Conservation (phyloP, 2,797 vertebrate genomes). For the Hozukius guyotensis region DNA sequence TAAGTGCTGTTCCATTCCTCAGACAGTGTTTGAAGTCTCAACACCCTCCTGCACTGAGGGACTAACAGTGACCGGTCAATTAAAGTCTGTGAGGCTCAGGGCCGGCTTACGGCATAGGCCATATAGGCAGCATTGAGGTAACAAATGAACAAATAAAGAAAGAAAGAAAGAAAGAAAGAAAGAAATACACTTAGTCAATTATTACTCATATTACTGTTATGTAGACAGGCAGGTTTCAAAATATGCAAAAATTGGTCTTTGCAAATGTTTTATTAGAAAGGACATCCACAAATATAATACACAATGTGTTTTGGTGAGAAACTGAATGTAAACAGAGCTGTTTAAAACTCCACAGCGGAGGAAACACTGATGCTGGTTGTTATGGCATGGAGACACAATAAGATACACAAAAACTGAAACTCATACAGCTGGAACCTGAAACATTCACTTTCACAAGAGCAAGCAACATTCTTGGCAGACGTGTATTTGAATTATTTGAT, state of each 20-base stretch:
- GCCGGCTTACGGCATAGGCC: no score
- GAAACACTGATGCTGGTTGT: neutral
- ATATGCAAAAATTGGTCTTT: neutral
- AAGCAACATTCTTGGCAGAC: neutral
- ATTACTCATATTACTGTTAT: neutral
- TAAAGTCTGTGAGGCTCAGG: neutral
- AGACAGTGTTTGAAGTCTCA: neutral
- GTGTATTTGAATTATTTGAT: neutral
- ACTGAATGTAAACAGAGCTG: neutral
- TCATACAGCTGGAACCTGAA: neutral
- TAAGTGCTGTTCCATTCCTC: neutral
- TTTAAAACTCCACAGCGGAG: neutral
- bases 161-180: no score
- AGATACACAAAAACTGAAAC: neutral
- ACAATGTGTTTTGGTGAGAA: neutral
- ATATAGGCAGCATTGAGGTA: no score
- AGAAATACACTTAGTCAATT: no score
- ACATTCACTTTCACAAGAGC: neutral
- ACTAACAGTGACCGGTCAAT: neutral
- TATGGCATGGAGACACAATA: neutral
- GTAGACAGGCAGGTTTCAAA: neutral
- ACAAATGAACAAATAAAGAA: no score
- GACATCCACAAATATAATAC: neutral
- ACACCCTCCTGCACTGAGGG: neutral
- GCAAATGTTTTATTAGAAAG: neutral